Percentiles rank a stretch among this genome's conserved stretches.
Conservation (phyloP, 2,888 invertebrate genomes). For the Agrochola macilenta region DNA sequence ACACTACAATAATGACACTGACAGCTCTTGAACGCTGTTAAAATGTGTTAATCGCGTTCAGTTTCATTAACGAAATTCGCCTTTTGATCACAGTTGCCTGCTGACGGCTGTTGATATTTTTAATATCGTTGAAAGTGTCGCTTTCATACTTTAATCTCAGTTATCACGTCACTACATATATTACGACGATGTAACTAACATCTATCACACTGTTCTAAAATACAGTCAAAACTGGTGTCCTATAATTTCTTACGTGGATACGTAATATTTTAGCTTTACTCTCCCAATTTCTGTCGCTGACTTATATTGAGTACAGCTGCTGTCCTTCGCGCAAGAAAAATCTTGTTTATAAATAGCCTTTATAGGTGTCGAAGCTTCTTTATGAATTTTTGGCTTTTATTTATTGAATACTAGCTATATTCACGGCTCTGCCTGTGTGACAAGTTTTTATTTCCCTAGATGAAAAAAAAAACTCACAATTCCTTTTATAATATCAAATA, state of each 20-base stretch:
- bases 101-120: conserved; percentile 24
- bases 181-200: conserved; percentile 23
- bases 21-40: too few relatives aligned
- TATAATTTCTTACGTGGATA: background rate
- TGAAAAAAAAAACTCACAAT: background rate
- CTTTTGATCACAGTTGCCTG: background rate
- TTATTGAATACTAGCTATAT: conserved; percentile 14
- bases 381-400: conserved; percentile 31
- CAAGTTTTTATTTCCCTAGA: background rate
- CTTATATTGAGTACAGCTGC: background rate
- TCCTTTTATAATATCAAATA: background rate
- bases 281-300: background rate
- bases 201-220: conserved; percentile 11
- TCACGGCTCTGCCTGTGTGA: background rate
- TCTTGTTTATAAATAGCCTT: background rate
- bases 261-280: conserved; percentile 9
- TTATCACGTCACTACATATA: conserved; percentile 34
- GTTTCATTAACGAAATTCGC: too few relatives aligned
- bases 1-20: too few relatives aligned
- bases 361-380: background rate
- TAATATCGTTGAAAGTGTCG: conserved; percentile 35
- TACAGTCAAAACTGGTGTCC: conserved; percentile 12
- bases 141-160: conserved; percentile 33
- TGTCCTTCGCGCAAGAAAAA: background rate
- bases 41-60: too few relatives aligned